phyloP scores from a whole-genome alignment of 2,888 invertebrate genomes.

The Idaea straminata region DNA sequence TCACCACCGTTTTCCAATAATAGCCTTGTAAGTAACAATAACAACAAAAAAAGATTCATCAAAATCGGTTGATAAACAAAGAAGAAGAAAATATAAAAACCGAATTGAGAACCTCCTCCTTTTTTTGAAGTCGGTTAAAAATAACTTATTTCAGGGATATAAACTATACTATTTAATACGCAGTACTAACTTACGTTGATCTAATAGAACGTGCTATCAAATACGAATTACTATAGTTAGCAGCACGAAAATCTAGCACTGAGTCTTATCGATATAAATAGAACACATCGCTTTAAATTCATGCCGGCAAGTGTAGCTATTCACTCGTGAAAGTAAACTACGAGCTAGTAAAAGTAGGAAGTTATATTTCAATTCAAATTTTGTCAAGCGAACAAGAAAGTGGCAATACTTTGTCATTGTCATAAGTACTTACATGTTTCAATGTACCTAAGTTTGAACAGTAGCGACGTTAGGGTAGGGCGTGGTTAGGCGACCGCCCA shows the following conservation, averaged over 20 bases:
- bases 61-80: too few species aligned
- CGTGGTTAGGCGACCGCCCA: background rate
- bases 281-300: background rate
- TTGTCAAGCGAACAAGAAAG: constrained; percentile 15
- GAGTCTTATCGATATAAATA: background rate
- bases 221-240: background rate
- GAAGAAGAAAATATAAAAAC: too few species aligned
- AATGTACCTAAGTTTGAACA: background rate
- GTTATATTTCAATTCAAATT: constrained; percentile 6
- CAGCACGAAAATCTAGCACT: background rate
- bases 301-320: constrained; percentile 6
- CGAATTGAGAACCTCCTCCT: too few species aligned
- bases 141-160: too few species aligned
- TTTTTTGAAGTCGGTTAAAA: too few species aligned
- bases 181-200: background rate
- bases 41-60: too few species aligned
- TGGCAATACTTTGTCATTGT: constrained; percentile 1
- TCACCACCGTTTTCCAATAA: too few species aligned
- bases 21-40: too few species aligned
- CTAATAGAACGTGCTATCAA: background rate
- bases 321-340: constrained; percentile 32
- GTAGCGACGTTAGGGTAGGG: constrained; percentile 1
- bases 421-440: background rate
- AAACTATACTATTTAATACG: background rate
- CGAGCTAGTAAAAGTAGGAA: constrained; percentile 38